Evolutionary conservation across 2,797 vertebrate species (phyloP), one percentile per base, ranked within the genome.

Genomic region (Propithecus perrieri): DNA sequence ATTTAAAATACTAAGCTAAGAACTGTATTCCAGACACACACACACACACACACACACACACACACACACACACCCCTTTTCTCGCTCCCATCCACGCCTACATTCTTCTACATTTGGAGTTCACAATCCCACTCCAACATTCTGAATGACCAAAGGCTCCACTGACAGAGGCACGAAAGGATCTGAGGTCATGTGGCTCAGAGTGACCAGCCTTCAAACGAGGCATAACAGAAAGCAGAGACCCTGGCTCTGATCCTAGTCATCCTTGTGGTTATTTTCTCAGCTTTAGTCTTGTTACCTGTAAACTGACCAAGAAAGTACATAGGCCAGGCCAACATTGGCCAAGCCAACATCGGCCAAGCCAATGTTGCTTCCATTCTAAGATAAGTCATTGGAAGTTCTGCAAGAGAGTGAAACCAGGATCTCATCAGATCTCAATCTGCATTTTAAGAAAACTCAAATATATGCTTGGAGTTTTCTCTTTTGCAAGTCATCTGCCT

Each of bases 161-260:
- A 4, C 0, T 2, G 67, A 74, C 17, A 28, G 28, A 41, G 26
- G 41, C 14, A 4, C 43, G 4, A 46, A 30, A 48, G n/a, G n/a
- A 33, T 33, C 30, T 53, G 63, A 74, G 50, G 24, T 57, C 33
- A 1, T 0, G n/a, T 0, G 7, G 35, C 38, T 59, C 63, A 76
- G 12, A 35, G 48, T 38, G 35, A 43, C 38, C 81, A 24, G 17
- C 11, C 38, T 30, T 53, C 38, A 8, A 7, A 7, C 2, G 7
- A 10, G 3, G 10, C 5, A 1, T 4, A 1, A 35, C 0, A 8
- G 35, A 12, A 71, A 74, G 24, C n/a, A 11, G 83, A 75, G 87
- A 26, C 63, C 38, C 26, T 22, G 4, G 48, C 63, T 81, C 69
- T n/a, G 48, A 46, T 8, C 75, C 30, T 8, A 18, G 30, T 17